phyloP scores from a whole-genome alignment of 2,888 invertebrate species.

The Ectropis crepuscularia region DNA sequence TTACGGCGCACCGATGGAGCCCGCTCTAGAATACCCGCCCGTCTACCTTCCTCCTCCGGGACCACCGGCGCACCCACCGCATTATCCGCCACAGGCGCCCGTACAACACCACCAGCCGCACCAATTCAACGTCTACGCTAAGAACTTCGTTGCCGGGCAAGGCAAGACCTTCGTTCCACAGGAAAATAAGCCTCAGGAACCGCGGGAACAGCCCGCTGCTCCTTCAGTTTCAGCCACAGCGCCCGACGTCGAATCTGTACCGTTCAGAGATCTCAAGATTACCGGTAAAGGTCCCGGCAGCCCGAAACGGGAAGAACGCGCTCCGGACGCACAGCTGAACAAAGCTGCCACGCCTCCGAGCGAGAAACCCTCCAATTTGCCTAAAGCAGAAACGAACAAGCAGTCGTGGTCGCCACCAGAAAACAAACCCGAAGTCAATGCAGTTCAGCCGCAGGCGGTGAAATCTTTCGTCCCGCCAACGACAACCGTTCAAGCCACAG shows the following conservation, averaged over 20 bases:
- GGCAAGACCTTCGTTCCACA: slow-evolving; percentile 60
- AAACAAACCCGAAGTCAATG: slow-evolving; percentile 49
- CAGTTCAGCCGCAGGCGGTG: slow-evolving; percentile 46
- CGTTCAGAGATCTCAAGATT: slow-evolving; percentile 78
- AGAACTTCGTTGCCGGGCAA: slow-evolving; percentile 79
- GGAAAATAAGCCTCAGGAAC: slow-evolving; percentile 68
- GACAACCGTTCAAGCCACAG: slow-evolving; percentile 55
- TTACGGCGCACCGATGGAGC: slow-evolving; percentile 72
- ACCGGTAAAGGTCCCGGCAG: slow-evolving; percentile 64
- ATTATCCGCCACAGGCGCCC: slow-evolving; percentile 58
- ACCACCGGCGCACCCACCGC: slow-evolving; percentile 63
- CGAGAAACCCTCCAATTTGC: slow-evolving; percentile 60
- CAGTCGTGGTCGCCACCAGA: slow-evolving; percentile 66
- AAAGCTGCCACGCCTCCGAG: slow-evolving; percentile 54
- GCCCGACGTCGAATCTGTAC: slow-evolving; percentile 64
- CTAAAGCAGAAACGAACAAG: slow-evolving; percentile 67
- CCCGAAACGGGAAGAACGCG: slow-evolving; percentile 68
- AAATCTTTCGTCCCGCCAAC: slow-evolving; percentile 66
- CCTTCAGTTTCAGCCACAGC: slow-evolving; percentile 53
- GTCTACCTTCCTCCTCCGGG: slow-evolving; percentile 73
- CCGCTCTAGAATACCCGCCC: slow-evolving; percentile 73
- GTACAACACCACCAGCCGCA: slow-evolving; percentile 52
- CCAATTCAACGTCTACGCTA: slow-evolving; percentile 81
- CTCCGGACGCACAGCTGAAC: slow-evolving; percentile 48
- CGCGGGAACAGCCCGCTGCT: slow-evolving; percentile 53